These are phyloP conservation scores for Aphaenogaster rudis DNA, from an alignment of 1,140 invertebrate genomes.

Conservation along the genomic window DNA sequence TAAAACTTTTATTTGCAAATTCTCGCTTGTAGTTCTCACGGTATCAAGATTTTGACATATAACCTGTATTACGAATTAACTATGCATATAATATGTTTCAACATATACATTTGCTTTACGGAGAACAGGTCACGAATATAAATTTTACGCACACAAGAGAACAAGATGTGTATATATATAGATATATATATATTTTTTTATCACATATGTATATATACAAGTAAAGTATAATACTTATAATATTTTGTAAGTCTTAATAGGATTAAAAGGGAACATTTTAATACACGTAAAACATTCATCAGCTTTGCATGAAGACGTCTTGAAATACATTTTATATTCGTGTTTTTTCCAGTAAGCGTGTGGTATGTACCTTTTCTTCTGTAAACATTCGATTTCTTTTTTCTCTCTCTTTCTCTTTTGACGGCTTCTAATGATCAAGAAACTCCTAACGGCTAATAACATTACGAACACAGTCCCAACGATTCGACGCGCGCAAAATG, in stretches of 20 bases:
- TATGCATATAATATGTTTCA: conserved; percentile 52
- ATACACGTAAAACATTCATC: conserved; percentile 80
- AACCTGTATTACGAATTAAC: conserved; percentile 50
- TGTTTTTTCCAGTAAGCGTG: conserved; percentile 75
- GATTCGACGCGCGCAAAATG: conserved; percentile 70
- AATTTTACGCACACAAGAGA: conserved; percentile 73
- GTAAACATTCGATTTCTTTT: conserved; percentile 54
- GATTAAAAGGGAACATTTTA: conserved; percentile 80
- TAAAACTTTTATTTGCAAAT: conserved; percentile 70
- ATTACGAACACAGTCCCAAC: conserved; percentile 71
- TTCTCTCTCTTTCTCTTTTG: conserved; percentile 38
- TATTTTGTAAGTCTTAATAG: conserved; percentile 80
- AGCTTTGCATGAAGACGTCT: conserved; percentile 76
- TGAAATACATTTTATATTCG: conserved; percentile 73
- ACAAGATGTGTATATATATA: conserved; percentile 78
- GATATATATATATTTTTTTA: conserved; percentile 72
- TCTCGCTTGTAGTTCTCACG: conserved; percentile 36
- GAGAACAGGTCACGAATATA: conserved; percentile 70
- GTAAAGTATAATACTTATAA: conserved; percentile 79
- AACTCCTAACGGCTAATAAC: conserved; percentile 68
- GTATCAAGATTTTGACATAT: conserved; percentile 53
- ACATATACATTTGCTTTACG: conserved; percentile 49
- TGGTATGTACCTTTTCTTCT: conserved; percentile 62
- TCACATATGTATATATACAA: conserved; percentile 80
- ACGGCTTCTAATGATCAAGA: conserved; percentile 60